Evolutionary conservation across 2,113 vertebrate species (phyloP), one percentile per base, ranked within the genome.

Genomic region (Herpetotheres cachinnans): DNA sequence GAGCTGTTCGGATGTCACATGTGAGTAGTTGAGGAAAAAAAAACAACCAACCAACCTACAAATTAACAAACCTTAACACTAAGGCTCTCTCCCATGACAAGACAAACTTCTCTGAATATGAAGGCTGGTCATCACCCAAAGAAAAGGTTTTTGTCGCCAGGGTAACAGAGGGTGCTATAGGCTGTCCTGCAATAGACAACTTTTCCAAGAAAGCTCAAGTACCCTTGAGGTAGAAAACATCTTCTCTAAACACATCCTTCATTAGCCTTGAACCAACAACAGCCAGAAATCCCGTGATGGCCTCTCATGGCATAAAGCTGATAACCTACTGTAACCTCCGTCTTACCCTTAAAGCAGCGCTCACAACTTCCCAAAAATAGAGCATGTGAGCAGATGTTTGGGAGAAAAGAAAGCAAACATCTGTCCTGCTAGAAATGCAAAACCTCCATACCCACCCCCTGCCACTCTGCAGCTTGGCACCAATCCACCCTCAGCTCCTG

Each of bases 291-390:
- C 30, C 50, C 44, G 27, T 0, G 1, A 22, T 27, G 30, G 76
- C 14, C 24, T 52, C 42, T 63, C 32, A 20, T 1, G 10, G 70
- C 44, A 15, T 1, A 12, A 26, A 17, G 42, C 62, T 56, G 52
- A 85, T 42, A 86, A 70, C 58, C 90, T 40, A 8, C 67, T 2
- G 17, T 94, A 66, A 89, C 87, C 95, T 66, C 77, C 14, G 38
- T 0, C 65, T 32, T 54, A 56, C 86, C 81, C 61, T 73, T 17
- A 79, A 61, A 91, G 47, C 9, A 9, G 29, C 1, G 34, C 5
- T 81, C 87, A 59, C 19, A 47, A 3, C 76, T 63, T 82, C 93
- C 81, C 62, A 81, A 90, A 90, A 96, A 97, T 65, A 97, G 94
- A 65, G 50, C 38, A 1, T 29, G 36, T 5, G 27, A 94, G 74